Base-by-base conservation (phyloP, 92 coral and sea anemone genomes). In the Siderastrea siderea region DNA sequence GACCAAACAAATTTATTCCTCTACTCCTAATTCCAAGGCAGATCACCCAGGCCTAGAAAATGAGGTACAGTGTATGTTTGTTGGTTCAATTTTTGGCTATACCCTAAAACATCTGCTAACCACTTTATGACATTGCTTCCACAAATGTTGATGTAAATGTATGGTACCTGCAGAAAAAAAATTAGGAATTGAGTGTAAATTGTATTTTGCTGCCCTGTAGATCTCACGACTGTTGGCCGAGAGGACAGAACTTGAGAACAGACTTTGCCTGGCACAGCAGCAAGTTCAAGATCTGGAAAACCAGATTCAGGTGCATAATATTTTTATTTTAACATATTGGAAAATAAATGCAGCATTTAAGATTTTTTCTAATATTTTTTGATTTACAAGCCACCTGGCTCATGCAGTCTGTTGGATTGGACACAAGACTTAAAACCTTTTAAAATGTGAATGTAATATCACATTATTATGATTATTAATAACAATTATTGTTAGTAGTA, bases 211-310 rank as follows among this genome's bases (percentile, higher is more conserved):
- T 3, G 6, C 64, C 0, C 0, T 10, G 7, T 15, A 82, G 86
- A 45, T 70, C 3, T 69, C 57, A 55, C 54, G 54, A 58, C 86
- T 82, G 12, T 70, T 82, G 47, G 49, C 80, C 48, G 80, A 84
- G 64, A 84, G 71, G 50, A 8, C 26, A 62, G 87, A 74, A 48
- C 79, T 84, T 61, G 87, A 84, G 63, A 38, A 72, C 73, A 73
- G 45, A 74, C 80, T 84, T 48, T 63, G 52, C 45, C 6, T 47
- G 45, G 51, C 72, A n/a, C 80, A 61, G 44, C 48, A 67, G 68
- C 19, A 70, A 17, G 7, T 82, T 17, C 55, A 58, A n/a, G 68
- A 82, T 61, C 65, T 58, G 77, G 86, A 82, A 82, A 46, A 82
- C 50, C 62, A 55, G 10, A 12, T 79, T 15, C 84, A 79, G 84